A percentile compares a stretch with the other conserved stretches of the same genome.
phyloP scores from a whole-genome alignment of 2,888 invertebrate species.

The Drosophila diplacantha region DNA sequence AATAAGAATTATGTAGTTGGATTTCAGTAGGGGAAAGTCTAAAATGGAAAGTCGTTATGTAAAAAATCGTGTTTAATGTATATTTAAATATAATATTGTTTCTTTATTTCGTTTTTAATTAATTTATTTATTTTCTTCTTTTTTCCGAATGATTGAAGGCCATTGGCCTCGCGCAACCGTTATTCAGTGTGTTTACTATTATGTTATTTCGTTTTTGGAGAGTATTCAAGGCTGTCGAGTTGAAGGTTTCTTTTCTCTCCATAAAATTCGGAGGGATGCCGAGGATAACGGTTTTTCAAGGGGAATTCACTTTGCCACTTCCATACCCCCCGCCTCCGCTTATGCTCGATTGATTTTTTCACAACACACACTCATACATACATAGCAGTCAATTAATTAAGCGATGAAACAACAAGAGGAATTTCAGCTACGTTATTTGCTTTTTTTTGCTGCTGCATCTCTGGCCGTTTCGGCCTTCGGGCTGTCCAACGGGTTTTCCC shows the following conservation, averaged over 20 bases:
- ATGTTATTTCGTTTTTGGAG: slow-evolving; percentile 3
- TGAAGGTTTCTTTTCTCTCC: slow-evolving; percentile 10
- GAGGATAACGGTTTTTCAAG: slow-evolving; percentile 8
- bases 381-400: slow-evolving; percentile 28
- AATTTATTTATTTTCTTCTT: neutral
- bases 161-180: slow-evolving; percentile 5
- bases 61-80: too few relatives aligned
- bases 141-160: neutral
- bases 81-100: neutral
- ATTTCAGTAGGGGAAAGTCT: neutral
- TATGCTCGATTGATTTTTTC: slow-evolving; percentile 28
- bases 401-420: slow-evolving; percentile 6
- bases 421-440: slow-evolving; percentile 2
- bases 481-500: slow-evolving; percentile 1
- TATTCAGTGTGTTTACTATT: slow-evolving; percentile 4
- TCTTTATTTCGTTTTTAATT: neutral
- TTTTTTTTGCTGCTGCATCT: slow-evolving; percentile 3
- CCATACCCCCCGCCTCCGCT: neutral
- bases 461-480: slow-evolving; percentile 4
- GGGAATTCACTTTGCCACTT: neutral
- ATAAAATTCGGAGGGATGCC: slow-evolving; percentile 7
- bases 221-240: slow-evolving; percentile 4
- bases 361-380: slow-evolving; percentile 9
- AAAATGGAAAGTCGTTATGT: neutral
- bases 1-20: neutral